Percentiles rank a stretch among this genome's conserved stretches.
phyloP scores from a whole-genome alignment of 2,113 vertebrate species.

The Rhinogobius similis region DNA sequence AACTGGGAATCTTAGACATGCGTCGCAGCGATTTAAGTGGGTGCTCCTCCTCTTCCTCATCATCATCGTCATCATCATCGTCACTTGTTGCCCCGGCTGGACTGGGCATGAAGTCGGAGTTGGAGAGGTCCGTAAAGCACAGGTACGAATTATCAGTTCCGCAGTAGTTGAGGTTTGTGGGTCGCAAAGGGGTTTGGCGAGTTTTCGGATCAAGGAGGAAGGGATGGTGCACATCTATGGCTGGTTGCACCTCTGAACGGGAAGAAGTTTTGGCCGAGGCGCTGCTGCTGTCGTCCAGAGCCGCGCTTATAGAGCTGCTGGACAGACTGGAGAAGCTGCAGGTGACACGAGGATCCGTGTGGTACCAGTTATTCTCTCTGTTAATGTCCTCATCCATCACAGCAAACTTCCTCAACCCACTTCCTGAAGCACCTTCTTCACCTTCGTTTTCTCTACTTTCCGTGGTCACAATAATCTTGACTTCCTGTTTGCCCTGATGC shows the following conservation, averaged over 20 bases:
- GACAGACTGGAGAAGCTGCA: conserved; percentile 91
- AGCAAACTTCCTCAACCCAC: conserved; percentile 47
- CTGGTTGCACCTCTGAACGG: conserved; percentile 58
- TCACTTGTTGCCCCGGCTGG: conserved; percentile 64
- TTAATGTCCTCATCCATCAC: conserved; percentile 68
- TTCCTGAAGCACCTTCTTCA: conserved; percentile 60
- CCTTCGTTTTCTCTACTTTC: conserved; percentile 60
- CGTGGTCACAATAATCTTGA: conserved; percentile 66
- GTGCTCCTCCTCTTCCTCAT: conserved; percentile 55
- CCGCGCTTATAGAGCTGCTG: conserved; percentile 88
- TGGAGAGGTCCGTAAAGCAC: conserved; percentile 80
- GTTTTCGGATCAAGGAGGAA: conserved; percentile 74
- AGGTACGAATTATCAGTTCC: conserved; percentile 68
- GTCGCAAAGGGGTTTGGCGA: conserved; percentile 44
- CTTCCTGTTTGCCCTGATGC: conserved; percentile 68
- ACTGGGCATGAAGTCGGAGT: conserved; percentile 62
- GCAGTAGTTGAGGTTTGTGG: conserved; percentile 61
- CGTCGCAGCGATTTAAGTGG: conserved; percentile 51
- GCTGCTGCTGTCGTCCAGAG: conserved; percentile 82
- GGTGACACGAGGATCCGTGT: conserved; percentile 80
- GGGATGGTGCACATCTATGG: conserved; percentile 74
- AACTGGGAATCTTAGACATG: conserved; percentile 74
- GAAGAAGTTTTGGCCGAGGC: conserved; percentile 38
- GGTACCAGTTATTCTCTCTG: conserved; percentile 83
- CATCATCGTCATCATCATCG: conserved; percentile 54